phyloP scores from a whole-genome alignment of 2,113 vertebrate genomes.

The Petroica traversi region DNA sequence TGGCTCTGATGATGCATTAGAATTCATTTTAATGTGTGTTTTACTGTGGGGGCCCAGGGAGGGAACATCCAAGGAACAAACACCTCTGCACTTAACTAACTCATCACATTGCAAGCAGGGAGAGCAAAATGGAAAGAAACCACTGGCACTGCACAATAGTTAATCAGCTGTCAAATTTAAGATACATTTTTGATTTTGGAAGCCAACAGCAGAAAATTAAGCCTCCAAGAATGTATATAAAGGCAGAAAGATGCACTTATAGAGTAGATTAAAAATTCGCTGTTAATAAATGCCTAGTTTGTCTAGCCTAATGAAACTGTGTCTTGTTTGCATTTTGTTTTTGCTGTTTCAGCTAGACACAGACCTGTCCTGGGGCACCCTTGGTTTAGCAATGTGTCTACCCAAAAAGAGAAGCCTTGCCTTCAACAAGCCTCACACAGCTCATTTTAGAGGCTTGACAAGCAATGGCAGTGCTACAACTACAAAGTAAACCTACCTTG shows the following conservation, averaged over 20 bases:
- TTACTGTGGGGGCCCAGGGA: not conserved
- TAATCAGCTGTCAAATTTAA: not conserved
- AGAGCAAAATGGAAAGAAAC: not conserved
- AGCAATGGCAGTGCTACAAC: fast-evolving
- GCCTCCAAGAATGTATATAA: not conserved
- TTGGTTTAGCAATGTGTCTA: not conserved
- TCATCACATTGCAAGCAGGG: not conserved
- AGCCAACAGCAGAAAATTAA: not conserved
- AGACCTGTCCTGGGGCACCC: not conserved
- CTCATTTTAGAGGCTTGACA: not conserved
- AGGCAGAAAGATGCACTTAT: not conserved
- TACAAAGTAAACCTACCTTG: not conserved
- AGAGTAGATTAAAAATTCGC: not conserved
- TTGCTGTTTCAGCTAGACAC: not conserved
- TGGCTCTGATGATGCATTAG: not conserved
- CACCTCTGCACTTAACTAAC: not conserved
- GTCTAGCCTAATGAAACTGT: not conserved
- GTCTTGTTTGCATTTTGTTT: not conserved
- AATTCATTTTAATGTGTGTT: not conserved
- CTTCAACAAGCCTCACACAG: not conserved
- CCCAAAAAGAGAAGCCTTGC: not conserved
- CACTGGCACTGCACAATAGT: not conserved
- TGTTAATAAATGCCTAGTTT: not conserved
- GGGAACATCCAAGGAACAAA: not conserved
- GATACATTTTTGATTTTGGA: not conserved